phyloP scores from a whole-genome alignment of 2,888 invertebrate species.

The Oligia fasciuncula region DNA sequence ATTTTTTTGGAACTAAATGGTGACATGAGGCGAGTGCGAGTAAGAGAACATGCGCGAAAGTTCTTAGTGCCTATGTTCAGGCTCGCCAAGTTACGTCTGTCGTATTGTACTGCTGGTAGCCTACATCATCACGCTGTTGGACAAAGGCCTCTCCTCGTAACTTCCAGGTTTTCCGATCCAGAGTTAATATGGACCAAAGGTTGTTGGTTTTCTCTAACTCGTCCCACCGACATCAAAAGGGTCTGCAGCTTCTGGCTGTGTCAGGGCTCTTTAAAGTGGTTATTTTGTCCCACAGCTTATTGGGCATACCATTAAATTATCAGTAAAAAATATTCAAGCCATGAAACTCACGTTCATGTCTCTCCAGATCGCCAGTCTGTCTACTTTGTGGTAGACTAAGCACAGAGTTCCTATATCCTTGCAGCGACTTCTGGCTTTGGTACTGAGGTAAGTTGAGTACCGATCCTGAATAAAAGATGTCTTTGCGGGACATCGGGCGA shows the following conservation, averaged over 20 bases:
- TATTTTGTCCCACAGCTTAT: background rate
- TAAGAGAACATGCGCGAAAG: too few species aligned
- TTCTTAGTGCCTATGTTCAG: too few species aligned
- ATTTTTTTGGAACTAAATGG: too few species aligned
- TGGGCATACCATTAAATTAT: background rate
- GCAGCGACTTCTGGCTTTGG: slow-evolving; percentile 97
- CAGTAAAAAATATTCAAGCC: background rate
- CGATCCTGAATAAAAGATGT: slow-evolving; percentile 99
- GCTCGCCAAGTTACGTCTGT: too few species aligned
- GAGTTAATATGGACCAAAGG: background rate
- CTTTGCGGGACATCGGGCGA: slow-evolving; percentile 97
- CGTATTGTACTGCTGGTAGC: too few species aligned
- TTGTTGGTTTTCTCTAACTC: background rate
- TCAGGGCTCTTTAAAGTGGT: background rate
- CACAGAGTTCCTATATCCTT: slow-evolving; percentile 97
- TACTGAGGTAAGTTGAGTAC: slow-evolving; percentile 98
- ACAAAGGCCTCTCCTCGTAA: background rate
- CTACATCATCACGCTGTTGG: background rate
- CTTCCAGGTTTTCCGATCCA: background rate
- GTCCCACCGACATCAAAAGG: background rate
- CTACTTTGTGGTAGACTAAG: slow-evolving; percentile 94
- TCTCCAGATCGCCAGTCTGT: slow-evolving; percentile 91
- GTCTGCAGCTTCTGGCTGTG: background rate
- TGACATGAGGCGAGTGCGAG: too few species aligned
- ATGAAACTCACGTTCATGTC: slow-evolving; percentile 91